Base-by-base conservation (phyloP, 2,888 invertebrate genomes). In the Ochropleura leucogaster region DNA sequence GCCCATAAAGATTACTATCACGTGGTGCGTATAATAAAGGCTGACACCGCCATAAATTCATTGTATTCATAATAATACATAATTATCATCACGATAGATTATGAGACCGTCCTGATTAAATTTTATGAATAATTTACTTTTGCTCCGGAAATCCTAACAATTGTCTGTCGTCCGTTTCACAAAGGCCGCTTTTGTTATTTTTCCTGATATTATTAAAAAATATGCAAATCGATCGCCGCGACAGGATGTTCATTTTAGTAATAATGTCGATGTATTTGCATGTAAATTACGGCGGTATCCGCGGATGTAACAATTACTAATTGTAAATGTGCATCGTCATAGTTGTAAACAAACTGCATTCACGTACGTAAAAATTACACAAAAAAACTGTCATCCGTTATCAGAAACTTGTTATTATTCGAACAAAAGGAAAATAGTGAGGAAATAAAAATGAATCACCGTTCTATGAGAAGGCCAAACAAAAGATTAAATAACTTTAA, bases 241-340 rank as follows among this genome's bases (percentile, higher is more conserved):
- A 91, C 95, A 95, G 96, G 96, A 96, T 95, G 96, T 90, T 93
- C 94, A 93, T 95, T 96, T 96, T 95, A 91, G 94, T 95, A 93
- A 94, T 95, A 94, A 94, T 93, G 93, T 90, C 92, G 89, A 92
- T 90, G 93, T 94, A 96, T 96, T 96, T 94, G 94, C 95, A 96
- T 96, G 94, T 95, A 94, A 96, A 96, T 96, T 90, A 92, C 90
- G 90, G 89, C 91, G 88, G 91, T 93, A 93, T 94, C 94, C 93
- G 94, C 92, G 94, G 94, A 95, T 94, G 94, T 93, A 90, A 93
- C 93, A 93, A 92, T 93, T 93, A 95, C 92, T 93, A 93, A 93
- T 94, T 94, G 93, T 94, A 92, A 79, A 95, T 94, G 89, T 92
- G 91, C 90, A 92, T 85, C 89, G 92, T 89, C 92, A 91, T 92